A percentile compares a stretch with the other conserved stretches of the same genome.
These are phyloP conservation scores for Lasioglossum marginatum DNA, from an alignment of 2,888 invertebrate species.

Conservation along the genomic window DNA sequence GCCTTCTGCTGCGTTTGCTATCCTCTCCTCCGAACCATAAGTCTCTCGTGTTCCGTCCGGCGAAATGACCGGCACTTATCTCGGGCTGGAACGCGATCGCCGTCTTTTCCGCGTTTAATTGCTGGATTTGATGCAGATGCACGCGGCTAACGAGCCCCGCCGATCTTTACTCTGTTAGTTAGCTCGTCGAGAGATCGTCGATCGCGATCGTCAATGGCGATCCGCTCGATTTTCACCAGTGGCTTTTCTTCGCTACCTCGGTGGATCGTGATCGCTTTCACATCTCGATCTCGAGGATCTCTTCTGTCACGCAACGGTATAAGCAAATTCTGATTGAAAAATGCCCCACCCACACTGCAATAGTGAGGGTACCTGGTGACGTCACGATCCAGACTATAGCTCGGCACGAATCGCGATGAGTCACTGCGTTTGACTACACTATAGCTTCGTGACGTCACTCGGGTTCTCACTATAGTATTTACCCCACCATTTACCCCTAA, in stretches of 20 bases:
- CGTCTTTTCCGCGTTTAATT: constrained; percentile 44
- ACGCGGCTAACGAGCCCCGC: constrained; percentile 38
- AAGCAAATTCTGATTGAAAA: not conserved
- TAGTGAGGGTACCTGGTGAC: no score
- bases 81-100: constrained; percentile 32
- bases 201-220: constrained; percentile 23
- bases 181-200: constrained; percentile 1
- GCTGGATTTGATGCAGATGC: constrained; percentile 45
- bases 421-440: no score
- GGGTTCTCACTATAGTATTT: no score
- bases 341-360: no score
- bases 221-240: constrained; percentile 28
- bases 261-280: constrained; percentile 16
- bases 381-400: no score
- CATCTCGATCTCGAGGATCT: constrained; percentile 7
- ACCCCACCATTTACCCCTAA: no score
- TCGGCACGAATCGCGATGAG: no score
- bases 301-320: constrained; percentile 28
- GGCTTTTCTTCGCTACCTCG: constrained; percentile 21
- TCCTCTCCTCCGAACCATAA: constrained; percentile 30
- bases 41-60: constrained; percentile 33
- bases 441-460: no score
- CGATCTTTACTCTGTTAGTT: not conserved
- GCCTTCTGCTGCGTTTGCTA: not conserved
- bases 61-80: constrained; percentile 48